Evolutionary conservation across 2,888 invertebrate genomes (phyloP), one percentile per base, ranked within the genome.

Genomic region (Torymus auratus): DNA sequence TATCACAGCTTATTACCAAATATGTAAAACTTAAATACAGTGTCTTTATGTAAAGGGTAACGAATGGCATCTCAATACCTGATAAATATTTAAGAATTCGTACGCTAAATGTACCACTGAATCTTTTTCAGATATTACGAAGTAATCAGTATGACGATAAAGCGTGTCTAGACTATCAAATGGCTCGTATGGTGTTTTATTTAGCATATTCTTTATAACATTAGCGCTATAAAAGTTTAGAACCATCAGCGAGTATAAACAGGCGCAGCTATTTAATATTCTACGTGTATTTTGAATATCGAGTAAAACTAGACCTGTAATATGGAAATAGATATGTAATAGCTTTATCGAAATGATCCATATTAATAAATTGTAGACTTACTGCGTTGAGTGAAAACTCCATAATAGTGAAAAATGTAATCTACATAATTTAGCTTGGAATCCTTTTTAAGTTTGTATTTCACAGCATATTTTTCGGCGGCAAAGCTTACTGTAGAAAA

Each of bases 41-140:
- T 41, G 7, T 41, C 41, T 41, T 41, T 41, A 41, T 28, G 7
- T 7, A 41, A 28, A 28, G 7, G 7, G 7, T 41, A 41, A 41
- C 41, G 41, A 7, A 41, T 41, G 7, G 1, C 7, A 41, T 7
- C 5, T 41, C 5, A 41, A 5, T 52, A 61, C 72, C 72, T 61
- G 15, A 53, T 72, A 62, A 53, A 12, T 55, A 23, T 62, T 20
- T 11, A 72, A 23, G 23, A 28, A 72, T 53, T 72, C 72, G 15
- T 53, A 72, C 2, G 53, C 11, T 53, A 72, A 53, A 53, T 72
- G 72, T 12, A 62, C 13, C 62, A 62, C 0, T 14, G 60, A 28
- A 62, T 72, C 72, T 53, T 72, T 72, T 28, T 72, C 72, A 14
- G 72, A 50, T 52, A 72, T 4, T 5, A 72, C 53, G 2, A 62